Percentiles rank a stretch among this genome's conserved stretches.
phyloP scores from a whole-genome alignment of 2,888 invertebrate species.

The Calephelis perditalis region DNA sequence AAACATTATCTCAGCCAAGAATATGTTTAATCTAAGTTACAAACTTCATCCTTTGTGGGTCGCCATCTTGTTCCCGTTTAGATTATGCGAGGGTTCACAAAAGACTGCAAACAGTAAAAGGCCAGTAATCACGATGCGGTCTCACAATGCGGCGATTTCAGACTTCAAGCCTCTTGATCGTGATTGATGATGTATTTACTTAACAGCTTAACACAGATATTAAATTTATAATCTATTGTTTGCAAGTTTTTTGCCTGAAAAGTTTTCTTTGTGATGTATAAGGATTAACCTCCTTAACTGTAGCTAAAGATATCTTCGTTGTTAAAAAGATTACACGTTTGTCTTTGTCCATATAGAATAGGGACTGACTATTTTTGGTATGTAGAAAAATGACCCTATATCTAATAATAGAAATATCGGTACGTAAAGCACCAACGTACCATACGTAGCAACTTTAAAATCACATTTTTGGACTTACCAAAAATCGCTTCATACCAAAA shows the following conservation, averaged over 20 bases:
- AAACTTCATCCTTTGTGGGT: constrained; percentile 5
- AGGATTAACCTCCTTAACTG: neutral
- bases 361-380: too few relatives aligned
- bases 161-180: constrained; percentile 15
- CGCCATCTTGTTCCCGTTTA: constrained; percentile 16
- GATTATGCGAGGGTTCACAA: constrained; percentile 15
- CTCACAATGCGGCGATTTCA: constrained; percentile 15
- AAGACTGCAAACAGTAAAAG: constrained; percentile 18
- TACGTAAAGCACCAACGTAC: too few relatives aligned
- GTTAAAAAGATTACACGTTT: too few relatives aligned
- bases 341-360: too few relatives aligned
- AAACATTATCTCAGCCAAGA: constrained; percentile 11
- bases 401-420: too few relatives aligned
- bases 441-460: too few relatives aligned
- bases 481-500: too few relatives aligned
- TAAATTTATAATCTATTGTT: constrained; percentile 16
- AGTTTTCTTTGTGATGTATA: neutral
- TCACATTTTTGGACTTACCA: too few relatives aligned
- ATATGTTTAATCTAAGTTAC: constrained; percentile 12
- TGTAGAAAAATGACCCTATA: too few relatives aligned
- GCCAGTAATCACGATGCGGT: constrained; percentile 11
- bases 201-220: constrained; percentile 18
- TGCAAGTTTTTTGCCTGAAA: neutral
- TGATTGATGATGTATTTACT: constrained; percentile 22
- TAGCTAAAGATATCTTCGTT: neutral